phyloP scores from a whole-genome alignment of 2,797 vertebrate species.

The Sparus aurata region DNA sequence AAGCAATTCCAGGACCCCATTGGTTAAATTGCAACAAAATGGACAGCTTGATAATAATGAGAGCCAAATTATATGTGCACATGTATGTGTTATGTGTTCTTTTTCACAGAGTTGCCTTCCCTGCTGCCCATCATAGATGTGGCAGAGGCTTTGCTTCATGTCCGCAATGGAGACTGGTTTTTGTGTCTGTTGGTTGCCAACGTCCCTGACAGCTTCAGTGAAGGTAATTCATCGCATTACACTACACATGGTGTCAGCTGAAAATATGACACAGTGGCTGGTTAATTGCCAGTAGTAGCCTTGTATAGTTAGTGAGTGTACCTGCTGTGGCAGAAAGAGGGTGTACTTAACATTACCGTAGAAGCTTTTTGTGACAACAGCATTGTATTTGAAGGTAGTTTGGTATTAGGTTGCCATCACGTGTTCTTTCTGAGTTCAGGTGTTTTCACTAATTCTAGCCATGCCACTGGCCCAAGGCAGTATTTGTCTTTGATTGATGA shows the following conservation, averaged over 20 bases:
- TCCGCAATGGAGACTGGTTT: constrained; percentile 98
- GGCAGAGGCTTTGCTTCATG: constrained; percentile 95
- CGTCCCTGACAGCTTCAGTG: constrained; percentile 98
- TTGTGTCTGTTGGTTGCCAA: constrained; percentile 97
- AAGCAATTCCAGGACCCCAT: too few species aligned
- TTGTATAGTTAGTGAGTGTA: constrained; percentile 30
- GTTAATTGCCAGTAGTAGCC: constrained; percentile 49
- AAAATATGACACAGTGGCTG: constrained; percentile 36
- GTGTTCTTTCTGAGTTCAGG: constrained; percentile 24
- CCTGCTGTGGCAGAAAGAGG: constrained; percentile 25
- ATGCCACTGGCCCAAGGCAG: constrained; percentile 23
- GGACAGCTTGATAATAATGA: neutral
- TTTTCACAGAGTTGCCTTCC: constrained; percentile 91
- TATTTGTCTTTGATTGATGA: constrained; percentile 64
- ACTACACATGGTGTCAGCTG: constrained; percentile 25
- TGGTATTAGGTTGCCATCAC: constrained; percentile 26
- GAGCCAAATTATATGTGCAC: neutral
- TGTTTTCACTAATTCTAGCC: constrained; percentile 37
- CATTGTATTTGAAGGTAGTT: constrained; percentile 16
- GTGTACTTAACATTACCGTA: constrained; percentile 8
- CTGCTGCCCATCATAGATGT: constrained; percentile 96
- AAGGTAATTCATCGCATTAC: constrained; percentile 86
- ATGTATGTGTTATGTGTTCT: neutral
- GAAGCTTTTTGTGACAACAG: constrained; percentile 12
- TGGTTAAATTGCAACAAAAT: neutral